Evolutionary conservation across 2,113 vertebrate species (phyloP).

Genomic region (Epinephelus moara): DNA sequence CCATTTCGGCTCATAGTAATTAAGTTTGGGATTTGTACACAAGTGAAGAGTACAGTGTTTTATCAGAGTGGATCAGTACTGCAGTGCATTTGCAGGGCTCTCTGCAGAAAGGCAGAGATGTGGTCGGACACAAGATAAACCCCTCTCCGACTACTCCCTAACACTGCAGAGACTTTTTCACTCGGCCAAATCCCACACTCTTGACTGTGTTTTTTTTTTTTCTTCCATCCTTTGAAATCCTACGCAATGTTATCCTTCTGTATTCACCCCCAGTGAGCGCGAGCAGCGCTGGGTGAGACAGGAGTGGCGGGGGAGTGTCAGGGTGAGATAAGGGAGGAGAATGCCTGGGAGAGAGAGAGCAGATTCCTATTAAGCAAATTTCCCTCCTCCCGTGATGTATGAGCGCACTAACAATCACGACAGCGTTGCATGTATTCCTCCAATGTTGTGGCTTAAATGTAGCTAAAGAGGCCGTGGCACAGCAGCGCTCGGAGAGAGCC

Average conservation of each 20-base stretch:
- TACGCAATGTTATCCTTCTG: constrained; percentile 42
- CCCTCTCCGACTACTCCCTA: constrained; percentile 32
- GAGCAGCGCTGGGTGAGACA: constrained; percentile 41
- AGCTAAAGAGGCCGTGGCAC: constrained; percentile 51
- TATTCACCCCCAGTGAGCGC: constrained; percentile 28
- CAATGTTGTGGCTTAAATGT: constrained; percentile 43
- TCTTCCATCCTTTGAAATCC: constrained; percentile 55
- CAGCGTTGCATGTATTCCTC: constrained; percentile 43
- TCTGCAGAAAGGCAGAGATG: constrained; percentile 34
- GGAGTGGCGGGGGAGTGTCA: constrained; percentile 26
- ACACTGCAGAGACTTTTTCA: constrained; percentile 56
- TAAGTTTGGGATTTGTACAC: constrained; percentile 69
- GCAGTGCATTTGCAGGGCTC: constrained; percentile 36
- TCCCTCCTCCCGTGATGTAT: constrained; percentile 48
- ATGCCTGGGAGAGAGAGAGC: constrained; percentile 27
- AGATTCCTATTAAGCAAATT: constrained; percentile 55
- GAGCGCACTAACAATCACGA: constrained; percentile 45
- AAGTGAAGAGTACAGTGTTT: constrained; percentile 37
- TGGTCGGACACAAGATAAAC: constrained; percentile 47
- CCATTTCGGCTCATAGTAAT: constrained; percentile 60
- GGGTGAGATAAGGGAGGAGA: constrained; percentile 45
- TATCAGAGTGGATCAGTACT: constrained; percentile 47
- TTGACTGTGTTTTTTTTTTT: constrained; percentile 15
- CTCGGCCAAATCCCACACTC: constrained; percentile 58
- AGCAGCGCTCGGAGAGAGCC: constrained; percentile 11